These are phyloP conservation scores for Lethrus apterus DNA, from an alignment of 1,140 invertebrate genomes.

Conservation along the genomic window DNA sequence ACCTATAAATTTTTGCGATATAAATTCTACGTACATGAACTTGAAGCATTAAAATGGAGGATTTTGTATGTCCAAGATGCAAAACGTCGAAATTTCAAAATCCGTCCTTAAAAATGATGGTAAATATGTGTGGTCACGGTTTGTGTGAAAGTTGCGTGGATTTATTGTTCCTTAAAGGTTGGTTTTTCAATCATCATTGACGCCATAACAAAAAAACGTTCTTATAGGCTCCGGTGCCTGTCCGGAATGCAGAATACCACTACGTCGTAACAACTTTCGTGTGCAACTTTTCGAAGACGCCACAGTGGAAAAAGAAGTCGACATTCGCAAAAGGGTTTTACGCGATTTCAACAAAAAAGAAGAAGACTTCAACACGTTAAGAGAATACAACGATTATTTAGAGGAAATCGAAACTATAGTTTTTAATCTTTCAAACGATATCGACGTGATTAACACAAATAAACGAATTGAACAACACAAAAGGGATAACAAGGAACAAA, in stretches of 20 bases:
- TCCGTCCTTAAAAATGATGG: conserved; percentile 93
- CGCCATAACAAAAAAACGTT: conserved; percentile 1
- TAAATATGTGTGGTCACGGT: conserved; percentile 96
- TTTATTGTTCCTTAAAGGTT: conserved; percentile 88
- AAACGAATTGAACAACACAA: conserved; percentile 91
- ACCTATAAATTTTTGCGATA: too few species aligned
- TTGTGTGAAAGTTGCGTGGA: conserved; percentile 97
- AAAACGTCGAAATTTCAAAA: conserved; percentile 98
- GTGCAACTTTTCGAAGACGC: conserved; percentile 95
- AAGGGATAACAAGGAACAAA: conserved; percentile 85
- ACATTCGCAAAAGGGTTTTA: conserved; percentile 82
- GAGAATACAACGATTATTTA: conserved; percentile 89
- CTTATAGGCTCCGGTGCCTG: conserved; percentile 80
- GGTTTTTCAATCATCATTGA: conserved; percentile 12
- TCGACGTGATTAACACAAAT: conserved; percentile 84
- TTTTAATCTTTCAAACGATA: conserved; percentile 86
- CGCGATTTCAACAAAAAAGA: conserved; percentile 89
- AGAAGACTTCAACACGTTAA: conserved; percentile 73
- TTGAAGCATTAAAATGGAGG: conserved; percentile 71
- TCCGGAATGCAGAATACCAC: conserved; percentile 81
- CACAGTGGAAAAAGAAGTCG: conserved; percentile 94
- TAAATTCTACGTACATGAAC: too few species aligned
- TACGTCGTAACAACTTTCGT: conserved; percentile 85
- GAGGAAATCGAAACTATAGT: conserved; percentile 88
- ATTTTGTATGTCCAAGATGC: conserved; percentile 91